Conservation (phyloP, 2,888 invertebrate genomes). For the Diloba caeruleocephala region DNA sequence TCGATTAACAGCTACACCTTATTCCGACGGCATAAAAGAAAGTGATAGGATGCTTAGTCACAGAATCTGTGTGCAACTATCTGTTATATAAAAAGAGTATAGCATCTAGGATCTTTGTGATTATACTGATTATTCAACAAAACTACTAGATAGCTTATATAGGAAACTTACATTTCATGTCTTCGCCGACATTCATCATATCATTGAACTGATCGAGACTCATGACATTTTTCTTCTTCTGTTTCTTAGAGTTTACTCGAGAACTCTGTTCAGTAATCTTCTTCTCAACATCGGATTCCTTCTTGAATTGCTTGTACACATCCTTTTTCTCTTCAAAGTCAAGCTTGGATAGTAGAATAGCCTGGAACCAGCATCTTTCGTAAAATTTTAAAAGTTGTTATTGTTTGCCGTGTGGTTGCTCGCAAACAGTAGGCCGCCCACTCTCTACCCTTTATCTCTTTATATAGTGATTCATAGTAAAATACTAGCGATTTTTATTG, state of each 20-base stretch:
- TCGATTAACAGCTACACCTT: no score
- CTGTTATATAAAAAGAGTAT: no score
- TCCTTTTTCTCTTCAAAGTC: conserved; percentile 91
- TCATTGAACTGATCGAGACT: conserved; percentile 93
- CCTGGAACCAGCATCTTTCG: conserved; percentile 76
- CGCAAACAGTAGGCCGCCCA: no score
- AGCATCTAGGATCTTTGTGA: no score
- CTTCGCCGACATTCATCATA: conserved; percentile 79
- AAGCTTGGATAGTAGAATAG: conserved; percentile 93
- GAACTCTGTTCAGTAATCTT: conserved; percentile 70
- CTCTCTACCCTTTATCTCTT: no score
- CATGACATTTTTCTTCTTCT: conserved; percentile 92
- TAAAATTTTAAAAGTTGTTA: background rate
- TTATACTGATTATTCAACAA: no score
- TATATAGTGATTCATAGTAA: no score
- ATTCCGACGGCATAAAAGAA: no score
- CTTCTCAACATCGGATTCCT: conserved; percentile 76
- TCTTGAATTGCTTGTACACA: conserved; percentile 81
- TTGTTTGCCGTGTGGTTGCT: background rate
- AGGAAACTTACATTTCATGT: conserved; percentile 65
- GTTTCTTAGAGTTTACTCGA: conserved; percentile 73
- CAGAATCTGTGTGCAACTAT: no score
- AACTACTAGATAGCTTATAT: no score
- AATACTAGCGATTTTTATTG: no score
- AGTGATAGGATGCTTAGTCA: no score